A percentile compares a stretch with the other conserved stretches of the same genome.
phyloP scores from a whole-genome alignment of 2,113 vertebrate genomes.

The Megaleporinus macrocephalus region DNA sequence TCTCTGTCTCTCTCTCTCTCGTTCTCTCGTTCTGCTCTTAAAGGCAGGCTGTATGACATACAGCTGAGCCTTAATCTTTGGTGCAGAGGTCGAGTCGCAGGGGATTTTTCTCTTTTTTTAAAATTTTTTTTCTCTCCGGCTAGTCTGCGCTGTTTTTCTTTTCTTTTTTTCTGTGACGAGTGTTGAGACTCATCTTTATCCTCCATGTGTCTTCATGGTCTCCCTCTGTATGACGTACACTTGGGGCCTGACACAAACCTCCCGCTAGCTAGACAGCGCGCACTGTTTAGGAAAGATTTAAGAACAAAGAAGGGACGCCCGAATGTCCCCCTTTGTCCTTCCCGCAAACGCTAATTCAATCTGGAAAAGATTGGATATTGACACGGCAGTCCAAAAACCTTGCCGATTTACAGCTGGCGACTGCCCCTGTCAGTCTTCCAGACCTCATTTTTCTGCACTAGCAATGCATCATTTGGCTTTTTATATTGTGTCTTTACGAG shows the following conservation, averaged over 20 bases:
- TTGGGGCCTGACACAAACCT: slow-evolving; percentile 12
- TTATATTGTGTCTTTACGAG: background rate
- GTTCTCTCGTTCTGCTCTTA: background rate
- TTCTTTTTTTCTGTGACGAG: background rate
- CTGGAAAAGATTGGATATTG: slow-evolving; percentile 5
- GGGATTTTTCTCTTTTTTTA: slow-evolving; percentile 34
- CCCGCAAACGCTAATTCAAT: slow-evolving; percentile 15
- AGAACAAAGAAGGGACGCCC: slow-evolving; percentile 11
- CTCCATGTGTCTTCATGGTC: background rate
- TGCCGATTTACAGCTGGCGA: background rate
- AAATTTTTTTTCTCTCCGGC: slow-evolving; percentile 35
- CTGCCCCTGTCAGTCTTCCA: background rate
- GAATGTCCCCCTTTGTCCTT: background rate
- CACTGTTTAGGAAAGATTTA: slow-evolving; percentile 26
- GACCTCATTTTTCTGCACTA: background rate
- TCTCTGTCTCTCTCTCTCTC: background rate
- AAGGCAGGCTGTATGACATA: slow-evolving; percentile 17
- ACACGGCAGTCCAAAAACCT: background rate
- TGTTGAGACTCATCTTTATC: background rate
- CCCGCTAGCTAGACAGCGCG: slow-evolving; percentile 7
- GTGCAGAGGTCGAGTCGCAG: slow-evolving; percentile 23
- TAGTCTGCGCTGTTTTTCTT: background rate
- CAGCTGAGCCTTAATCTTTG: slow-evolving; percentile 38
- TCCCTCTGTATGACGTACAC: background rate
- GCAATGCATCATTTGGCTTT: too few relatives aligned